phyloP scores from a whole-genome alignment of 2,888 invertebrate species.

The Phrixothrix hirtus region DNA sequence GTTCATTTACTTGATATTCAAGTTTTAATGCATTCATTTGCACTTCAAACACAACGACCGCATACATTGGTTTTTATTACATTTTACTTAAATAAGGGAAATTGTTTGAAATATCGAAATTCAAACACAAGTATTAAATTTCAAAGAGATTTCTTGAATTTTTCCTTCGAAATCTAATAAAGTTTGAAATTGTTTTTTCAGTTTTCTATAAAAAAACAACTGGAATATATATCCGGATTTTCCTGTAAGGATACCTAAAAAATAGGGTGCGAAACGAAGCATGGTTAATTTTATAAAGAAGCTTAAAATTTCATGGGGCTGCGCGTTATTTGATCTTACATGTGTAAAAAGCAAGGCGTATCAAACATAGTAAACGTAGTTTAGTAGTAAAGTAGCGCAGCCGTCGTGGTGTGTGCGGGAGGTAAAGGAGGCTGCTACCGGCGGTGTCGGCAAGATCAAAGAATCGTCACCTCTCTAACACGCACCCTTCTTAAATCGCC shows the following conservation, averaged over 20 bases:
- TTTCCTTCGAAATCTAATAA: background rate
- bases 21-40: no score
- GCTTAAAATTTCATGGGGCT: slow-evolving; percentile 21
- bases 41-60: no score
- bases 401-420: slow-evolving; percentile 20
- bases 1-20: no score
- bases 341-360: slow-evolving; percentile 22
- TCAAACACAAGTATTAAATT: background rate
- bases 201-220: background rate
- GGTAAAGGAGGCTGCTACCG: slow-evolving; percentile 32
- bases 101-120: no score
- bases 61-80: no score
- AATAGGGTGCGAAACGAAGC: no score
- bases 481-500: slow-evolving; percentile 46
- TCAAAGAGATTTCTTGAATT: background rate
- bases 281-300: slow-evolving; percentile 15
- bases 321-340: slow-evolving; percentile 26
- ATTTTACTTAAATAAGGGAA: no score
- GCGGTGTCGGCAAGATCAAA: slow-evolving; percentile 48
- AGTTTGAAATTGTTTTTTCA: background rate
- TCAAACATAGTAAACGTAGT: slow-evolving; percentile 27
- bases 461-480: slow-evolving; percentile 43
- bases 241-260: no score
- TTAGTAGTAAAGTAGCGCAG: slow-evolving; percentile 22
- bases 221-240: no score